These are phyloP conservation scores for Paradoxurus hermaphroditus DNA, from an alignment of 2,113 vertebrate genomes.

Conservation along the genomic window DNA sequence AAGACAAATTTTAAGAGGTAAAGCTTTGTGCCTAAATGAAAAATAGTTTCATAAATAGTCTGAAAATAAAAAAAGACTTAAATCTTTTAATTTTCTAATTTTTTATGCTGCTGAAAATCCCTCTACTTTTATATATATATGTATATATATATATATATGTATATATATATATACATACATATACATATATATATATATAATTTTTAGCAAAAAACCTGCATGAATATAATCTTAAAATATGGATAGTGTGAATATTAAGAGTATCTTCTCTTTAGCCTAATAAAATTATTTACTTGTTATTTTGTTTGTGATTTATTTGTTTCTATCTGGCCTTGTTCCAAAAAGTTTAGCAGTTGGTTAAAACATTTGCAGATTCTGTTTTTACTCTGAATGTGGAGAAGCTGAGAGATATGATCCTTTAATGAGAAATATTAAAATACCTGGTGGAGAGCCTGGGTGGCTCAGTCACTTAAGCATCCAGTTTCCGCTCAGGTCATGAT, in stretches of 20 bases:
- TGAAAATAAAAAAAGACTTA: constrained; percentile 1
- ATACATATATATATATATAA: background rate
- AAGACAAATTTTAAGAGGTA: constrained; percentile 28
- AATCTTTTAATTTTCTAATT: background rate
- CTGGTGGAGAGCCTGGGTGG: background rate
- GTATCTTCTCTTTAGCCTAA: background rate
- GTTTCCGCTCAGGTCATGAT: too few relatives aligned
- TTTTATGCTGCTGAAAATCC: background rate
- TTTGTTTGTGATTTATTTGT: constrained; percentile 9
- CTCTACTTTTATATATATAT: background rate
- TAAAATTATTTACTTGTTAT: constrained; percentile 10
- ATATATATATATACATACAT: too few relatives aligned
- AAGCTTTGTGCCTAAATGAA: constrained; percentile 12
- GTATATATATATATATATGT: background rate
- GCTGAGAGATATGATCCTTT: background rate
- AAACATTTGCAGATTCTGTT: background rate
- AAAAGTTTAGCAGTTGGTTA: background rate
- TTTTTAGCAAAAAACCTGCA: background rate
- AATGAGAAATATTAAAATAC: constrained; percentile 26
- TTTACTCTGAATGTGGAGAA: constrained; percentile 23
- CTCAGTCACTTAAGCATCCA: too few relatives aligned
- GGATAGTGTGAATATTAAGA: background rate
- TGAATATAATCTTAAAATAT: constrained; percentile 5
- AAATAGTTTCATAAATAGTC: background rate
- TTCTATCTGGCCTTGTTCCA: background rate